Base-by-base conservation (phyloP, 2,888 invertebrate genomes). In the Drosophila tanythrix region DNA sequence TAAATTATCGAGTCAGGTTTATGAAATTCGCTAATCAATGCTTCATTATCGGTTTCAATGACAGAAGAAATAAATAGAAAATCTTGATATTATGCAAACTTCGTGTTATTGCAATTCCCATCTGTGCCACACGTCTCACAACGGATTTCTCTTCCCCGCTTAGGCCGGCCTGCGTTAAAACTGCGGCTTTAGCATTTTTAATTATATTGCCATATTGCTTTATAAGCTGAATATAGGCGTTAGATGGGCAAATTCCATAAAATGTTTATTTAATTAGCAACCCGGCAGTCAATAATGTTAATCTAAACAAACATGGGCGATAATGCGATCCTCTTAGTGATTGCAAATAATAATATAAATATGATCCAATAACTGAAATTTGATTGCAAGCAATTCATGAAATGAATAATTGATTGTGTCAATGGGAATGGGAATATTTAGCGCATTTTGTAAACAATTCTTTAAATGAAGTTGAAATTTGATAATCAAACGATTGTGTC, bases 51-150 rank as follows among this genome's bases (percentile, higher is more conserved):
- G 52, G 25, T 79, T 25, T 10, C 10, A 51, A 64, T 57, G 25
- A 25, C 27, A 25, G 46, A 48, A 27, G 33, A 57, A 50, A 51
- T 51, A 6, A 35, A 65, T 18, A 36, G 15, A 6, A 38, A 11
- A n/a, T 51, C 11, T 29, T 46, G 50, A 58, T 52, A 13, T 46
- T 62, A 36, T 21, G 27, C 13, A 18, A 48, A 74, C 40, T 59
- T 52, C 65, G 74, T 65, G 61, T 48, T 65, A 59, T 48, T 66
- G 62, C 73, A 62, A 76, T 73, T 68, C 36, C n/a, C 50, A 70
- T 18, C 40, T 50, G 33, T 35, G 35, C n/a, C 35, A 11, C 40
- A 57, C 70, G 31, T 48, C 11, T 40, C 33, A 2, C 15, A 51
- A 31, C 38, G 21, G 27, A n/a, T 57, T 53, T 53, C 31, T 10